Conservation (phyloP, 1,140 invertebrate species). For the Pectinophora gossypiella region DNA sequence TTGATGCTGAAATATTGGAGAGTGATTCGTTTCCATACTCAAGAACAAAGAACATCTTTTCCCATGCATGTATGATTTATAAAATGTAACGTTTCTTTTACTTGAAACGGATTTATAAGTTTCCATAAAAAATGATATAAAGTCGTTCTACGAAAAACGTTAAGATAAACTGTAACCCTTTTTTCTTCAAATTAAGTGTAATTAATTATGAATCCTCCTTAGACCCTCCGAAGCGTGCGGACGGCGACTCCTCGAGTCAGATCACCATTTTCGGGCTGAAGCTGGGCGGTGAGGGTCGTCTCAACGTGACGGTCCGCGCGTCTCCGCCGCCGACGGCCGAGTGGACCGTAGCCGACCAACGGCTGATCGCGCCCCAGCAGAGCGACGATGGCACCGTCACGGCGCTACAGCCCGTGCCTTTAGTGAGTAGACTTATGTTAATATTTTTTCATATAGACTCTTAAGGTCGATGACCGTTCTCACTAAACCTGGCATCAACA, state of each 20-base stretch:
- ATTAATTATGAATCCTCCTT: constrained; percentile 19
- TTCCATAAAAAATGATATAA: too few species aligned
- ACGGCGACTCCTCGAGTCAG: constrained; percentile 56
- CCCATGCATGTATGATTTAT: too few species aligned
- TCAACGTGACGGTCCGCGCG: constrained; percentile 81
- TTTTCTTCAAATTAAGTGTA: too few species aligned
- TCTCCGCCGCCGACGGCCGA: constrained; percentile 80
- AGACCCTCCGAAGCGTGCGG: constrained; percentile 79
- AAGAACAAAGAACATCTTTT: too few species aligned
- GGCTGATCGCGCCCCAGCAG: constrained; percentile 73
- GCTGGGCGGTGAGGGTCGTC: constrained; percentile 79
- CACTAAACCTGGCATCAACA: not conserved
- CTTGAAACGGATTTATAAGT: too few species aligned
- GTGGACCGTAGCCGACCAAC: constrained; percentile 79
- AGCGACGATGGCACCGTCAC: constrained; percentile 68
- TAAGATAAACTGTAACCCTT: too few species aligned
- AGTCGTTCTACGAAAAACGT: too few species aligned
- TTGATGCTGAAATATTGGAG: too few species aligned
- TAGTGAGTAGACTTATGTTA: constrained; percentile 35
- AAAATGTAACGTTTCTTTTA: too few species aligned
- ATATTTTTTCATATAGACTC: too few species aligned
- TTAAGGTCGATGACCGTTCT: not conserved
- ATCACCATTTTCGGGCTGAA: constrained; percentile 83
- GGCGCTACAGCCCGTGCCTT: constrained; percentile 70
- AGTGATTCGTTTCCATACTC: too few species aligned